Evolutionary conservation across 2,113 vertebrate genomes (phyloP).

Genomic region (Coreoperca whiteheadi): DNA sequence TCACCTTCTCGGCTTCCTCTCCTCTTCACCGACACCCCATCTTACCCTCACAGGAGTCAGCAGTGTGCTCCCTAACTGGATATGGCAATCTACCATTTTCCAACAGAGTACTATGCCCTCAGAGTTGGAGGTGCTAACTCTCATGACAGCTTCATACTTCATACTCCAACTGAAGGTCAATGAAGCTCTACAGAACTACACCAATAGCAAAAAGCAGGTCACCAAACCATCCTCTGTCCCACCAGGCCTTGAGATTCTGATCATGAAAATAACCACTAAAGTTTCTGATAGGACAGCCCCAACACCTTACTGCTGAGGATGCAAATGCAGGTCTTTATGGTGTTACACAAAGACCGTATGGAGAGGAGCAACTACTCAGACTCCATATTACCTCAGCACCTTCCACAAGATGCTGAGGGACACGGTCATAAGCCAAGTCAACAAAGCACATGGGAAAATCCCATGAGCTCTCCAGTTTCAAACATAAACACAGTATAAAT

Average conservation of each 20-base stretch:
- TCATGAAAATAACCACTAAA: not conserved
- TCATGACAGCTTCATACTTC: not conserved
- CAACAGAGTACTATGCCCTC: not conserved
- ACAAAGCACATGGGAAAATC: not conserved
- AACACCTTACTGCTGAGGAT: not conserved
- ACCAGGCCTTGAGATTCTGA: not conserved
- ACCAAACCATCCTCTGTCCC: conserved; percentile 3
- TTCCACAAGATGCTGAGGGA: too few species aligned
- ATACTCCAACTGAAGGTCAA: conserved; percentile 29
- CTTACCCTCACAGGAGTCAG: not conserved
- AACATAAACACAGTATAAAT: not conserved
- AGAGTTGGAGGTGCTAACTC: conserved; percentile 16
- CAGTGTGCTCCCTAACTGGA: not conserved
- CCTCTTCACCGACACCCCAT: not conserved
- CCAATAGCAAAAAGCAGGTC: conserved; percentile 31
- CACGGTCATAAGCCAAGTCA: too few species aligned
- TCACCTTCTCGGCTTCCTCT: not conserved
- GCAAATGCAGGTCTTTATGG: not conserved
- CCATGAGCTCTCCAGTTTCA: not conserved
- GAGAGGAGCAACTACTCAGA: not conserved
- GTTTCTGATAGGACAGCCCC: not conserved
- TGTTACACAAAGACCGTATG: not conserved
- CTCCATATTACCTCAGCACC: not conserved
- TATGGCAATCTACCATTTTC: not conserved
- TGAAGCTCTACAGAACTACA: conserved; percentile 11